phyloP scores from a whole-genome alignment of 2,113 vertebrate species.

The Spea bombifrons region DNA sequence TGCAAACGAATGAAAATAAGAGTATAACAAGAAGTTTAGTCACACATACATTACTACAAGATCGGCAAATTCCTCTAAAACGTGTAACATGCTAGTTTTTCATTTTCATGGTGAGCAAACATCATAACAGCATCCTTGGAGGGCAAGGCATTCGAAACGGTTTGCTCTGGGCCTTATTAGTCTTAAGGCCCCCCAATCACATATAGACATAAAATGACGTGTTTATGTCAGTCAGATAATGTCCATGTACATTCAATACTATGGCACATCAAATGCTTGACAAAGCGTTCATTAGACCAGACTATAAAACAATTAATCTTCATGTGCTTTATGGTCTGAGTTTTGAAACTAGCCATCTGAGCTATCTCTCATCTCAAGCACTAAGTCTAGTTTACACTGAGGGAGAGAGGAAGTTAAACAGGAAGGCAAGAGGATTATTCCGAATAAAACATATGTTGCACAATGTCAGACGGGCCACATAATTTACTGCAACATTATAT shows the following conservation, averaged over 20 bases:
- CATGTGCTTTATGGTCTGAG: slow-evolving; percentile 36
- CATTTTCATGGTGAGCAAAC: too few species aligned
- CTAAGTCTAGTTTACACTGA: slow-evolving; percentile 32
- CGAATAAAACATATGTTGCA: slow-evolving; percentile 47
- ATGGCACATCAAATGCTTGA: slow-evolving; percentile 1
- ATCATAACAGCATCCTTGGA: too few species aligned
- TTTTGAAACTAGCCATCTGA: slow-evolving; percentile 42
- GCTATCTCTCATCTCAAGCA: slow-evolving; percentile 38
- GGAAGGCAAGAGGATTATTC: slow-evolving; percentile 39
- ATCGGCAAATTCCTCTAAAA: too few species aligned
- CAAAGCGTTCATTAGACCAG: slow-evolving; percentile 20
- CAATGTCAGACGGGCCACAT: slow-evolving; percentile 36
- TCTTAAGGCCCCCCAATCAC: too few species aligned
- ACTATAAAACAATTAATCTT: slow-evolving; percentile 26
- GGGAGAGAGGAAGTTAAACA: slow-evolving; percentile 42
- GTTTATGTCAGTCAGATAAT: neutral
- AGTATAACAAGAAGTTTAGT: too few species aligned
- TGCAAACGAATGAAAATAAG: too few species aligned
- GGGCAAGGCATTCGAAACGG: too few species aligned
- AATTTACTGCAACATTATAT: slow-evolving; percentile 46
- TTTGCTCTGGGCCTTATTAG: too few species aligned
- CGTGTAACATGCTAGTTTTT: too few species aligned
- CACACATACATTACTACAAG: too few species aligned
- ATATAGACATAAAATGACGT: too few species aligned
- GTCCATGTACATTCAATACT: slow-evolving; percentile 15